Conservation (phyloP, 2,888 invertebrate genomes). For the Drosophila subsilvestris region DNA sequence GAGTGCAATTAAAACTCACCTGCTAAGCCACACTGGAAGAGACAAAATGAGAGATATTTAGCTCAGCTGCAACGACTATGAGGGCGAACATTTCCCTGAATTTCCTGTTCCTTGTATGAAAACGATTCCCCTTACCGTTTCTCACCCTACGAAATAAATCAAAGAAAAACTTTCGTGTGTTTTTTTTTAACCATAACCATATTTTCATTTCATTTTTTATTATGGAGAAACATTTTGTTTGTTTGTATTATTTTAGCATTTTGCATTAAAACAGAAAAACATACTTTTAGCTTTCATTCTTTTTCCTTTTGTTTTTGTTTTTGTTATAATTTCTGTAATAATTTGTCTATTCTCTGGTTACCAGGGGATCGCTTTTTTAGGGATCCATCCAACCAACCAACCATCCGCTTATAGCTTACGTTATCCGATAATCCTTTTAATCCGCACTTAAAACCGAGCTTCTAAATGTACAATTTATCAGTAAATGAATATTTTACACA, state of each 20-base stretch:
- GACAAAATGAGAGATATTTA: background rate
- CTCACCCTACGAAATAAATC: background rate
- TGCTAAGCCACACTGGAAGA: background rate
- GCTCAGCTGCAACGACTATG: background rate
- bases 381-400: background rate
- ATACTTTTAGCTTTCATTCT: conserved; percentile 54
- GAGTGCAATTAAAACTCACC: background rate
- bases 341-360: conserved; percentile 24
- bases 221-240: conserved; percentile 74
- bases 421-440: conserved; percentile 65
- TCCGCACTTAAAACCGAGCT: conserved; percentile 78
- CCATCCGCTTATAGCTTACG: background rate
- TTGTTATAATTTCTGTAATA: conserved; percentile 51
- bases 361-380: background rate
- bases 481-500: conserved; percentile 72
- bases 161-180: background rate
- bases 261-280: conserved; percentile 65
- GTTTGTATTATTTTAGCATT: background rate
- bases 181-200: conserved; percentile 72
- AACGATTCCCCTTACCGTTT: background rate
- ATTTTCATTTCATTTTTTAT: conserved; percentile 60
- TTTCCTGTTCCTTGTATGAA: background rate
- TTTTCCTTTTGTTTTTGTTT: conserved; percentile 30
- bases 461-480: conserved; percentile 74
- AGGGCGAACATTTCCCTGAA: too few species aligned